Evolutionary conservation across 2,113 vertebrate species (phyloP).

Genomic region (Rousettus leschenaultii): DNA sequence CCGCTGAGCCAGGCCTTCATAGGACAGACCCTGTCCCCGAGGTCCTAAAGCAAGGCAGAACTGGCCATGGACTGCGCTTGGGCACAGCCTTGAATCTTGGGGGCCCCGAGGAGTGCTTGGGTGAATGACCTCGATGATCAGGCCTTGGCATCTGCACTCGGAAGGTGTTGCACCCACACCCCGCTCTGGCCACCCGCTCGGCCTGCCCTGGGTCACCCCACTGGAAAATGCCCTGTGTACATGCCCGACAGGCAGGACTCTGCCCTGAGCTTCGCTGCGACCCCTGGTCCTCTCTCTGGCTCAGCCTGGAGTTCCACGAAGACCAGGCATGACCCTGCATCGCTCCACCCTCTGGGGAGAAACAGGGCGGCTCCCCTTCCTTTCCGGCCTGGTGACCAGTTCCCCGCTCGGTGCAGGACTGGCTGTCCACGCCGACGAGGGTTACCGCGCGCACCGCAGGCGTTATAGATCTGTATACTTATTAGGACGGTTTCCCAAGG

Average conservation of each 20-base stretch:
- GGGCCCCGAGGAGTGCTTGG: background rate
- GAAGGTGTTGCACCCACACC: background rate
- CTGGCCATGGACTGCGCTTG: background rate
- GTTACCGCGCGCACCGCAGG: accelerated
- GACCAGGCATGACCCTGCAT: too few relatives aligned
- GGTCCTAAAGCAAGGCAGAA: background rate
- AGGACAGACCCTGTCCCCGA: background rate
- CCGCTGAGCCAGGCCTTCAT: background rate
- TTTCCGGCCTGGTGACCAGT: background rate
- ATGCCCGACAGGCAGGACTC: too few relatives aligned
- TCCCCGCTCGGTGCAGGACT: background rate
- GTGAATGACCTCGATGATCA: background rate
- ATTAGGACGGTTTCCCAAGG: background rate
- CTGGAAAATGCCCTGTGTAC: background rate
- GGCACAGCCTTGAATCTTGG: too few relatives aligned
- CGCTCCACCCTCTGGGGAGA: background rate
- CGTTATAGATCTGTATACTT: background rate
- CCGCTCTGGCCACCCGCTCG: background rate
- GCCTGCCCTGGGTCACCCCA: background rate
- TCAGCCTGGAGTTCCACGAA: background rate
- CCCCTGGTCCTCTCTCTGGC: background rate
- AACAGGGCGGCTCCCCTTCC: background rate
- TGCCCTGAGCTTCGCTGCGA: background rate
- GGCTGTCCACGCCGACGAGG: background rate
- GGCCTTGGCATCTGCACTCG: background rate